Conservation (phyloP, 2,797 vertebrate species). For the Tiaroga cobitis region DNA sequence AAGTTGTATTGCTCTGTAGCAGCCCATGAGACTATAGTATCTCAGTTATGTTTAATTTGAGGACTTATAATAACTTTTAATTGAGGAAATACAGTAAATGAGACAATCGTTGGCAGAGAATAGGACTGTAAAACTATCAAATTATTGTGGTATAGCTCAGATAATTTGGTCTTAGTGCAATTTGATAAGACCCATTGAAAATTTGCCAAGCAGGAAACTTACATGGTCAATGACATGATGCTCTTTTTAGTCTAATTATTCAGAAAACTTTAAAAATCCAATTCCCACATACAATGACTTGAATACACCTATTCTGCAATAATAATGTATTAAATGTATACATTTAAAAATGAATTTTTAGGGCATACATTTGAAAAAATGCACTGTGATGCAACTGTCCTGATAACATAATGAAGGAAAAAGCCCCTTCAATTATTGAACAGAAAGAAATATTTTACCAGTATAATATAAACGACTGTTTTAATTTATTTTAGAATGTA, state of each 20-base stretch:
- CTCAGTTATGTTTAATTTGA: neutral
- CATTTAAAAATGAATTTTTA: neutral
- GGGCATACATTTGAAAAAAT: neutral
- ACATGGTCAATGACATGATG: neutral
- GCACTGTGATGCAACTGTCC: too few relatives aligned
- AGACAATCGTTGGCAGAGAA: neutral
- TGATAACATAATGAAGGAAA: neutral
- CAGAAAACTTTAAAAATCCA: neutral
- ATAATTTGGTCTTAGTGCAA: neutral
- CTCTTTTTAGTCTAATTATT: neutral
- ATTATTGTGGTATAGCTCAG: neutral
- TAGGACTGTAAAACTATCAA: neutral
- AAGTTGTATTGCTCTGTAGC: conserved; percentile 3
- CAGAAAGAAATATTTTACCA: too few relatives aligned
- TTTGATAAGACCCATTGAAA: neutral
- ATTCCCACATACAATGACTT: neutral
- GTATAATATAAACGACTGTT: too few relatives aligned
- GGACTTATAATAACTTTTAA: neutral
- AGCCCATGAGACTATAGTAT: neutral
- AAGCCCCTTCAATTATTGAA: too few relatives aligned
- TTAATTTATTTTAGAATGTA: too few relatives aligned
- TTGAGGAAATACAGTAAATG: neutral
- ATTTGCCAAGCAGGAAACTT: neutral
- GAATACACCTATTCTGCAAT: neutral
- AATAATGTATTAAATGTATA: neutral